Base-by-base conservation (phyloP, 2,888 invertebrate species). In the Phoronis australis region DNA sequence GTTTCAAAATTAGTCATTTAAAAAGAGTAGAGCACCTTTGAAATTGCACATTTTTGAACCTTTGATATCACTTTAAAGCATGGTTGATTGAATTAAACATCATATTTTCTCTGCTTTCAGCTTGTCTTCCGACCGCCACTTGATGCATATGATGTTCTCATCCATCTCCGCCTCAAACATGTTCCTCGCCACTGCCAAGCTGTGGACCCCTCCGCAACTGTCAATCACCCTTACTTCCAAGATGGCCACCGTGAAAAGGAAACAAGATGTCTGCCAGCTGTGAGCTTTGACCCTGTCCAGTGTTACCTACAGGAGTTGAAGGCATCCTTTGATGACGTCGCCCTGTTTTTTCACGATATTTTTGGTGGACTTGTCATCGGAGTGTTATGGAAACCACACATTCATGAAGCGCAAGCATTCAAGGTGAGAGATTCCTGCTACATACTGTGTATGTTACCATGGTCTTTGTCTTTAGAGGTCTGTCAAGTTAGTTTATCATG, bases 331-430 rank as follows among this genome's bases (percentile, higher is more conserved):
- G 71, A 62, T 44, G 86, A 90, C 6, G 84, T 85, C 68, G 93
- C 91, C 0, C 71, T 90, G 47, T 94, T 96, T 75, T 94, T 95
- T 79, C 85, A 92, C 77, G 89, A 96, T 76, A 79, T 82, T 0
- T 90, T 86, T 75, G 93, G 92, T n/a, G 93, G 93, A 1, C 82
- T 82, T 56, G 80, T 84, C n/a, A 86, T 96, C 55, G 89, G 86
- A 0, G 86, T 93, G 39, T 76, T 94, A 25, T 88, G 93, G 85
- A 89, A 86, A 64, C 90, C 91, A 0, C 79, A 82, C 42, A 80
- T 83, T 0, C 64, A 82, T 12, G 80, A 83, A 37, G 66, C 78
- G 4, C 82, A 80, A 54, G 85, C 87, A 1, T 88, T 92, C 61
- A 89, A 90, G 82, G 87, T 89, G 60, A 68, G 53, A 57, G 18